Percentiles rank a stretch among this genome's conserved stretches.
These are phyloP conservation scores for Neopipo cinnamomea DNA, from an alignment of 2,113 vertebrate species.

Conservation along the genomic window DNA sequence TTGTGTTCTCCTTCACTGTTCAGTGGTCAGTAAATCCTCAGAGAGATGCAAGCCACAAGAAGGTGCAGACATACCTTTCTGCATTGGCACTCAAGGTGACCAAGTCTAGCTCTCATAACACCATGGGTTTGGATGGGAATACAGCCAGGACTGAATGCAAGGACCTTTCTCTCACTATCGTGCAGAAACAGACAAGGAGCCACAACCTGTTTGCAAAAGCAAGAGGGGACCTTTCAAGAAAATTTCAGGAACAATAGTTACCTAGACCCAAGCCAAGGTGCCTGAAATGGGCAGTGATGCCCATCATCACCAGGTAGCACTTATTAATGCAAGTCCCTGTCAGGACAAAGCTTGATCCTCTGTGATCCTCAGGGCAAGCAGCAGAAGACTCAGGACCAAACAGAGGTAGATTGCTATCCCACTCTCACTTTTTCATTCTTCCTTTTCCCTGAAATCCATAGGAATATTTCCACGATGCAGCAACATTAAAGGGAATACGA, in stretches of 20 bases:
- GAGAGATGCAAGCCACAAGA: neutral
- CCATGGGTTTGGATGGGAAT: fast-evolving
- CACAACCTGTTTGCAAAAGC: neutral
- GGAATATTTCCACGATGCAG: neutral
- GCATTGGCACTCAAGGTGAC: neutral
- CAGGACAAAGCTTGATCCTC: neutral
- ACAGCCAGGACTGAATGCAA: neutral
- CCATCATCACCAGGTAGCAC: neutral
- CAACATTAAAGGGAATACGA: conserved; percentile 14
- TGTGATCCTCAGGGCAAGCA: neutral
- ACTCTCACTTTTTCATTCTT: neutral
- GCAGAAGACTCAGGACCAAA: neutral
- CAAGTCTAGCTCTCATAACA: neutral
- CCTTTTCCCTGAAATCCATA: neutral
- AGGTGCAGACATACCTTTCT: neutral
- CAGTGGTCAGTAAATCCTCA: neutral
- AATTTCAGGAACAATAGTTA: neutral
- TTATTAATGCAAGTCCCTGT: neutral
- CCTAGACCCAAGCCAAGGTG: neutral
- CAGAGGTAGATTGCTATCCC: neutral
- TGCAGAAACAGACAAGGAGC: neutral
- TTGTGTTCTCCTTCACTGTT: neutral
- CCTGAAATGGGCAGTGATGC: neutral
- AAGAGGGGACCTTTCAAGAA: neutral
- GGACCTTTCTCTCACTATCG: neutral